Evolutionary conservation across 2,888 invertebrate species (phyloP).

Genomic region (Aspidiotus rigidus): DNA sequence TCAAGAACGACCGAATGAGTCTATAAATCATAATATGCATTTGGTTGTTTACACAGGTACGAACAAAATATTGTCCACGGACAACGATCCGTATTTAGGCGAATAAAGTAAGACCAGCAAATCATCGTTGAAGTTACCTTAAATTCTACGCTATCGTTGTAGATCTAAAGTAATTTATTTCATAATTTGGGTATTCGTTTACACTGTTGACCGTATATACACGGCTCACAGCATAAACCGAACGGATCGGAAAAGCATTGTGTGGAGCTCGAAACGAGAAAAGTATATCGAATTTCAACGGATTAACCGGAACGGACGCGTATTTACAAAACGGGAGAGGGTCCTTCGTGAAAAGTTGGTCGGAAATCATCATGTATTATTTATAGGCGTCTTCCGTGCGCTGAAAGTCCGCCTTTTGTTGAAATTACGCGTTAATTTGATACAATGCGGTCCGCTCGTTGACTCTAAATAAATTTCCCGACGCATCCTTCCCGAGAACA

Average conservation of each 20-base stretch:
- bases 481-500: background rate
- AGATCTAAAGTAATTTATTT: too few species aligned
- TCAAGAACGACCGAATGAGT: too few species aligned
- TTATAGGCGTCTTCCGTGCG: constrained; percentile 30
- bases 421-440: constrained; percentile 27
- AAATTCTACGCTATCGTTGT: too few species aligned
- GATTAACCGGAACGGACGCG: constrained; percentile 28
- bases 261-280: background rate
- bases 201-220: too few species aligned
- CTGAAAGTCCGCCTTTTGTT: constrained; percentile 22
- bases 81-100: too few species aligned
- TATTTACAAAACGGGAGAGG: constrained; percentile 6
- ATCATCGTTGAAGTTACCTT: too few species aligned
- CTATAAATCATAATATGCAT: too few species aligned
- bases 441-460: constrained; percentile 21
- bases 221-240: background rate
- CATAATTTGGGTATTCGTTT: too few species aligned
- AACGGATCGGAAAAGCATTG: constrained; percentile 28
- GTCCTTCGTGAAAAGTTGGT: constrained; percentile 10
- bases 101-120: too few species aligned
- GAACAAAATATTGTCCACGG: too few species aligned
- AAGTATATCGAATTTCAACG: constrained; percentile 19
- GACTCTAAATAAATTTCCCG: constrained; percentile 2
- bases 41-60: too few species aligned
- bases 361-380: constrained; percentile 32